Evolutionary conservation across 1,140 invertebrate genomes (phyloP).

Genomic region (Druon quercuslanigerum): DNA sequence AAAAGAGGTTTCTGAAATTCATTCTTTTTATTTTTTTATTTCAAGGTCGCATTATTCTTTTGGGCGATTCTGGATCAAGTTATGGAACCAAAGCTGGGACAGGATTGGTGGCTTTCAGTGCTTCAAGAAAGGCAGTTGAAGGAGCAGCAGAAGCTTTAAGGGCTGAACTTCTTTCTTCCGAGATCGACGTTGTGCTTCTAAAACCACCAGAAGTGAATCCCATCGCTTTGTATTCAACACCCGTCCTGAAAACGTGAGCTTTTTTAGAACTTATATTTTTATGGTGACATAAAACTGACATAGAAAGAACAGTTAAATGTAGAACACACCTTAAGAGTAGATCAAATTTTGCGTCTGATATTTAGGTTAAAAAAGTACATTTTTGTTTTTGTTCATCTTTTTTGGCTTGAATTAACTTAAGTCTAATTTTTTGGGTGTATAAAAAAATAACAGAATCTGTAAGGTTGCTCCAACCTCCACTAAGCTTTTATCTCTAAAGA

Average conservation of each 20-base stretch:
- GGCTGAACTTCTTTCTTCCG: slow-evolving; percentile 80
- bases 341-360: neutral
- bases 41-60: slow-evolving; percentile 73
- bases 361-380: neutral
- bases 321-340: neutral
- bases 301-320: neutral
- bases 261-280: slow-evolving; percentile 1
- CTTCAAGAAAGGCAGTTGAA: slow-evolving; percentile 82
- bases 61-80: slow-evolving; percentile 69
- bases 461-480: too few species aligned
- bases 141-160: slow-evolving; percentile 83
- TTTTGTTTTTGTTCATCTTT: too few species aligned
- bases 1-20: slow-evolving; percentile 36
- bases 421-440: too few species aligned
- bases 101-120: slow-evolving; percentile 81
- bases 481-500: too few species aligned
- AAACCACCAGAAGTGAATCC: slow-evolving; percentile 83
- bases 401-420: too few species aligned
- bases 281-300: neutral
- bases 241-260: slow-evolving; percentile 76
- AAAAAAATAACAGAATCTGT: too few species aligned
- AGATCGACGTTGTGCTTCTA: slow-evolving; percentile 85
- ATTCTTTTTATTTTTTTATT: slow-evolving; percentile 45
- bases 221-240: slow-evolving; percentile 78
- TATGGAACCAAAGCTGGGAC: slow-evolving; percentile 69